Base-by-base conservation (phyloP, 2,888 invertebrate species). In the Macroteleia sp. region DNA sequence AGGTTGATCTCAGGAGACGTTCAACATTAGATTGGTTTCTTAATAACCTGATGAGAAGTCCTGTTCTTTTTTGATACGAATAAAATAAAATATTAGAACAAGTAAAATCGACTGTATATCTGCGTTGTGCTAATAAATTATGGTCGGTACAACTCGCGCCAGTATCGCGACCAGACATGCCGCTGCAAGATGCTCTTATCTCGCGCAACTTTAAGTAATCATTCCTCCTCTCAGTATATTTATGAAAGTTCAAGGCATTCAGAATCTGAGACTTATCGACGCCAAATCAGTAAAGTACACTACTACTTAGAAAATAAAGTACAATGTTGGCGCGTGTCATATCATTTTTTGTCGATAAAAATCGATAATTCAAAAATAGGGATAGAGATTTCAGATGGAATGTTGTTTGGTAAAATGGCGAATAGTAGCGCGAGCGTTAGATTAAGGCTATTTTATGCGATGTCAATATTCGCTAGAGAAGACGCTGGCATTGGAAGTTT, bases 121-220 rank as follows among this genome's bases (percentile, higher is more conserved):
- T 79, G 77, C 77, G 71, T 67, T 66, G 61, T 81, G 77, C 82
- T 85, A 88, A 90, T 90, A 90, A 90, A 90, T 90, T 88, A 89
- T 83, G 79, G 77, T 75, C 83, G 81, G 84, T 83, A 86, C 84
- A 85, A 86, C 81, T 83, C 85, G 85, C 81, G 71, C 81, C 82
- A 86, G 85, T 90, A 90, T 90, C 90, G 84, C 87, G 70, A 81
- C 85, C 89, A 91, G 90, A 90, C 89, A 87, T 84, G 85, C 85
- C 83, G 85, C 82, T 81, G 82, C 84, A 84, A 87, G 85, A 87
- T 86, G 85, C 81, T 81, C 86, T 89, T 89, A 90, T 90, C 90
- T 87, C 87, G 74, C 83, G 82, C 85, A 87, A 88, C 85, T 85
- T 85, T 83, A 83, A 88, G 86, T 87, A 87, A 89, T 89, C 87